Base-by-base conservation (phyloP, 1,140 invertebrate genomes). In the Cotesia vestalis region DNA sequence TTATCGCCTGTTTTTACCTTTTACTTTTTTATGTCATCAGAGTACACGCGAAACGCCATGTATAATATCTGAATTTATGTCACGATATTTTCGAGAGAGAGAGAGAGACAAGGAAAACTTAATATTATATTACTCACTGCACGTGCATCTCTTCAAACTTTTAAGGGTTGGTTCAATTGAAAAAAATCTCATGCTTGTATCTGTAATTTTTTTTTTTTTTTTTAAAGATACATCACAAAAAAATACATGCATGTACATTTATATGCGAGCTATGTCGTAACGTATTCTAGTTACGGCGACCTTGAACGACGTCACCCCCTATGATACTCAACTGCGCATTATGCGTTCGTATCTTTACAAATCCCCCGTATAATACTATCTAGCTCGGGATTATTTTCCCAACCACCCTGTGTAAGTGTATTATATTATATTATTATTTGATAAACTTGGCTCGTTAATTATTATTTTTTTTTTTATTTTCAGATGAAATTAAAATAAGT, bases 281-380 rank as follows among this genome's bases (percentile, higher is more conserved):
- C 40, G 12, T 40, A 66, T 62, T 71, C 73, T 69, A 46, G 40
- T 78, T 78, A 81, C 81, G 82, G 83, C 82, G 84, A 85, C 83
- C 84, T 85, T 84, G 84, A 76, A 70, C 71, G 75, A 76, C 67
- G 78, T 73, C 79, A 76, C 73, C 62, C 67, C 73, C 72, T 74
- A 55, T 59, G n/a, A 34, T 46, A 46, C 61, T 36, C 14, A 64
- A 68, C 72, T 66, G 53, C 72, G 55, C 67, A 70, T 69, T 70
- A 73, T 69, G 63, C 3, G 27, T 27, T 27, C 27, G 27, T 27
- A 27, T 63, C 40, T 57, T 17, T 51, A 17, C 67, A 63, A 51
- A 9, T n/a, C 36, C 60, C 27, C 71, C 27, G 1, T 17, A 17
- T 17, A 27, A 27, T 27, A 27, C 27, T 27, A 35, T 72, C 34